These are phyloP conservation scores for Apodemus agrarius DNA, from an alignment of 2,797 vertebrate genomes.

Conservation along the genomic window DNA sequence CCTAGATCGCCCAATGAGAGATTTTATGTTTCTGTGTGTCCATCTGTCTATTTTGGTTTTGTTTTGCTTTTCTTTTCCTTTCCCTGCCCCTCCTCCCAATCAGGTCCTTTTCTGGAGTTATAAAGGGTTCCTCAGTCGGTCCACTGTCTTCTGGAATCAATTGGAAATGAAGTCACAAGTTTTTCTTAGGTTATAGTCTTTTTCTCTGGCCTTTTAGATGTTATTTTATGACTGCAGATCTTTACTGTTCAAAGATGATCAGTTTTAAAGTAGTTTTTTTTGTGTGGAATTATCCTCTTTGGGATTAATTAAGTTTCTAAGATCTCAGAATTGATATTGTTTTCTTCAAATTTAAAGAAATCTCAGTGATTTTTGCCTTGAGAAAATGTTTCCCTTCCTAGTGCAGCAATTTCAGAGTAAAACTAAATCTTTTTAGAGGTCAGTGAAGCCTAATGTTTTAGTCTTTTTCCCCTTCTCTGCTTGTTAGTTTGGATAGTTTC, in stretches of 20 bases:
- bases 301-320: conserved; percentile 10
- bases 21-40: background rate
- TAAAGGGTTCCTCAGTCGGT: background rate
- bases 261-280: background rate
- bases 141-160: background rate
- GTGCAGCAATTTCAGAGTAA: background rate
- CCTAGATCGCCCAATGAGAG: background rate
- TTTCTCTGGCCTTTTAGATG: background rate
- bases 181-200: background rate
- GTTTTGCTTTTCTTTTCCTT: background rate
- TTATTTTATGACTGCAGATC: conserved; percentile 16
- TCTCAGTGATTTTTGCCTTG: background rate
- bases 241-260: background rate
- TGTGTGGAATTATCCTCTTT: background rate
- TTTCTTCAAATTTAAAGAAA: background rate
- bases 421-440: background rate
- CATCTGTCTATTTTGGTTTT: background rate
- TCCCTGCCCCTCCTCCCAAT: accelerated
- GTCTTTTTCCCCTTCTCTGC: no score
- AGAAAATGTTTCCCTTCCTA: background rate
- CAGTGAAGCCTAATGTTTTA: background rate
- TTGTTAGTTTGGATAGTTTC: conserved; percentile 4
- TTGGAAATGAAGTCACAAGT: background rate
- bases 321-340: conserved; percentile 5
- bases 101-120: background rate